Evolutionary conservation across 2,888 invertebrate genomes (phyloP).

Genomic region (Trichogramma evanescens): DNA sequence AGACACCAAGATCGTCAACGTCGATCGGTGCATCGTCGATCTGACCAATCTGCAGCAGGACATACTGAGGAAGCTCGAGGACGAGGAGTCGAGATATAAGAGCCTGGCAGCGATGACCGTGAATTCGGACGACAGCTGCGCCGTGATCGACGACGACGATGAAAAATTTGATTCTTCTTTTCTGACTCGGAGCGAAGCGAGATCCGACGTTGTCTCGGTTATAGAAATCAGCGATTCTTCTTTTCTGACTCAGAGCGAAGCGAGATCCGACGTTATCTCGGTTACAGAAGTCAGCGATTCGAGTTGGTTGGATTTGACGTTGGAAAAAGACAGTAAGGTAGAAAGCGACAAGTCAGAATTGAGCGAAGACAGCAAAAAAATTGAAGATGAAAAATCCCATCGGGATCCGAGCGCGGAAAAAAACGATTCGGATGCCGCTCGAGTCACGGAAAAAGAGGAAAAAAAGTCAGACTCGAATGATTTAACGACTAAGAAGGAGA

Average conservation of each 20-base stretch:
- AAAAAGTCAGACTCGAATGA: too few species aligned
- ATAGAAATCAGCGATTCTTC: too few species aligned
- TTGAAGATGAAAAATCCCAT: neutral
- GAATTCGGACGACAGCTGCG: neutral
- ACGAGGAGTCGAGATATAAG: conserved; percentile 22
- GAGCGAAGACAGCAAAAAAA: neutral
- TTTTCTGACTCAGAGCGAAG: too few species aligned
- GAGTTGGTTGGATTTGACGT: neutral
- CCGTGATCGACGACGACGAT: neutral
- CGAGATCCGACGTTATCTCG: too few species aligned
- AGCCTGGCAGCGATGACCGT: conserved; percentile 10
- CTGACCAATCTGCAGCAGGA: conserved; percentile 16
- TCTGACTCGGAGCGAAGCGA: too few species aligned
- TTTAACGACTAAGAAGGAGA: too few species aligned
- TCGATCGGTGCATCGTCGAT: conserved; percentile 14
- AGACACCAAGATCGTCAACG: neutral
- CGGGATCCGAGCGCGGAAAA: too few species aligned
- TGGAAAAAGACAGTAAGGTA: neutral
- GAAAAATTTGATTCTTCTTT: neutral
- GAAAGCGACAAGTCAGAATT: neutral
- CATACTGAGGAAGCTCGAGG: conserved; percentile 20
- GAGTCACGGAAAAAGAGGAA: too few species aligned
- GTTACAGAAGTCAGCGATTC: neutral
- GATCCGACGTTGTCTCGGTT: neutral
- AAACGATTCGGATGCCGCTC: too few species aligned